Evolutionary conservation across 2,113 vertebrate genomes (phyloP), one percentile per base, ranked within the genome.

Genomic region (Amblyornis subalaris): DNA sequence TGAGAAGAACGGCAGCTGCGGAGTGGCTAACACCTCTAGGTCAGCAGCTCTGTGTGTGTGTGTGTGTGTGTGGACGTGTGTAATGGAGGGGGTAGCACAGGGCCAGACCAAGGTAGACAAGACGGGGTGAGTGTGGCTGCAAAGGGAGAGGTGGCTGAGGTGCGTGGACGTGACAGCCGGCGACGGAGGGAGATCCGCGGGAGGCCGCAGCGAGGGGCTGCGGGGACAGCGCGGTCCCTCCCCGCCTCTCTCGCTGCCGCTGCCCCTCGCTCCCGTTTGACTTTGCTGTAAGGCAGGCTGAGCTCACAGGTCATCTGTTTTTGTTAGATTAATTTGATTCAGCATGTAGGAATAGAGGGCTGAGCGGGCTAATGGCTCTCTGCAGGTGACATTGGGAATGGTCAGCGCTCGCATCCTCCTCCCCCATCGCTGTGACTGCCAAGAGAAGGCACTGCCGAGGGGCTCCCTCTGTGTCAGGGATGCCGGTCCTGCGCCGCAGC

Each of bases 1-100:
- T 98, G 98, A 98, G 98, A 98, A 97, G 97, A 97, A 98, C 94
- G 93, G 97, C 98, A 98, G 98, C 97, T 98, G 98, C 87, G 78
- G 97, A 97, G 96, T 96, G 95, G 97, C 97, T 97, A 96, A 97
- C 97, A 97, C 97, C 97, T 98, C 98, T 89, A 96, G 97, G 96
- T 97, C 97, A 97, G 97, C 96, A 96, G 96, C 97, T 94, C 93
- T 61, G 78, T 76, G 93, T 50, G 91, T 45, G 65, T 48, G 57
- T 48, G 57, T 38, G 36, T 50, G 76, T 3, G 77, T 73, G 81
- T 23, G 61, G 26, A 88, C 3, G 25, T 42, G 33, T 33, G 86
- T 16, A 28, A 83, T 42, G 88, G 85, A 94, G 92, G 85, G 78
- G 89, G 69, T 48, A 72, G 77, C 10, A 0, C 60, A 2, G 67